Conservation (phyloP, 2,797 vertebrate genomes). For the Falco berigora region DNA sequence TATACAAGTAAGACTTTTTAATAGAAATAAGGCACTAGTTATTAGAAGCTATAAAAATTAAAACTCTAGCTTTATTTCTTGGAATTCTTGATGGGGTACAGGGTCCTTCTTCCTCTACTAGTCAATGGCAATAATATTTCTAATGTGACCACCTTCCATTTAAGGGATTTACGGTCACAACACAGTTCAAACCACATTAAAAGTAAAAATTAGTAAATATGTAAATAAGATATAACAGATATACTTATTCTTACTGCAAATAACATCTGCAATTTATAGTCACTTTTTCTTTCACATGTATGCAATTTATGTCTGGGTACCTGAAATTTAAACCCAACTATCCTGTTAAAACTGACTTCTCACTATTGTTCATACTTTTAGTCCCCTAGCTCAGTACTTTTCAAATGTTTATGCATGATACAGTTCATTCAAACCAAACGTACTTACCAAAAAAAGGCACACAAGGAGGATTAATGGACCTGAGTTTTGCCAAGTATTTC, state of each 20-base stretch:
- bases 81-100: background rate
- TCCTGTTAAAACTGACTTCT: background rate
- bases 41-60: background rate
- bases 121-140: background rate
- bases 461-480: slow-evolving; percentile 97
- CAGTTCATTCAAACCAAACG: background rate
- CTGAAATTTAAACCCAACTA: background rate
- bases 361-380: background rate
- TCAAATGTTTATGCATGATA: background rate
- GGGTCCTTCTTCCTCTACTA: background rate
- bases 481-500: slow-evolving; percentile 95
- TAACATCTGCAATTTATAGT: background rate
- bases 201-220: background rate
- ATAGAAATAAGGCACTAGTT: background rate
- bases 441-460: slow-evolving; percentile 93
- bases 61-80: background rate
- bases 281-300: background rate
- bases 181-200: background rate
- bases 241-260: background rate
- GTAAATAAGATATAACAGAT: background rate
- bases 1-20: background rate
- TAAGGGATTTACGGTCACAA: background rate
- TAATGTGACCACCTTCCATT: accelerated
- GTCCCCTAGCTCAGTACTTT: background rate
- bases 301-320: background rate